phyloP scores from a whole-genome alignment of 2,113 vertebrate species.

The Rynchops niger region DNA sequence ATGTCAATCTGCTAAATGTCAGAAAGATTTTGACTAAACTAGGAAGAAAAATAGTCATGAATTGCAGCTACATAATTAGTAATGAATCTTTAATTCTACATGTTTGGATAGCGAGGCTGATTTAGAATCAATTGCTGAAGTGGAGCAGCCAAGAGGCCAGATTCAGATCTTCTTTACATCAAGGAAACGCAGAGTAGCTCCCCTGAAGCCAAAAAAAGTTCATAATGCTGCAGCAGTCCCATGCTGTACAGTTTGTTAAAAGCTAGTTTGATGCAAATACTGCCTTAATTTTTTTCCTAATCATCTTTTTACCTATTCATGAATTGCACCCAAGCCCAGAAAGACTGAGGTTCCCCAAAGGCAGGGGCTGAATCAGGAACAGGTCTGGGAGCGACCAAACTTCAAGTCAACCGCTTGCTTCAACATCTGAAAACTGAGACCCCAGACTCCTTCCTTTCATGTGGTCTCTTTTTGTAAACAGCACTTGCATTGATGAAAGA shows the following conservation, averaged over 20 bases:
- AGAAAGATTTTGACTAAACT: slow-evolving; percentile 48
- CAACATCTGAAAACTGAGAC: neutral
- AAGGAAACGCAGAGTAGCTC: neutral
- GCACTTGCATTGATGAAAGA: neutral
- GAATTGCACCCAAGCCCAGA: neutral
- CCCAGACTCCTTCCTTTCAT: neutral
- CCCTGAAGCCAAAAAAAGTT: neutral
- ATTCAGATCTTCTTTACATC: neutral
- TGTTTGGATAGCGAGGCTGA: slow-evolving; percentile 26
- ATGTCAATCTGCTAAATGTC: slow-evolving; percentile 65
- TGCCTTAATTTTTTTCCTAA: neutral
- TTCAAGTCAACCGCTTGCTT: neutral
- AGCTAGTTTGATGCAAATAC: neutral
- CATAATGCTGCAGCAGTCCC: neutral
- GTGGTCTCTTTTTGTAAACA: neutral
- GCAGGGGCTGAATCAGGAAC: neutral
- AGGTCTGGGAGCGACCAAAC: neutral
- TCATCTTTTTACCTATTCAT: neutral
- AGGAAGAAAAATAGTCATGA: slow-evolving; percentile 53
- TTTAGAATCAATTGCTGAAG: slow-evolving; percentile 33
- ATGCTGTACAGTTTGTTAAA: neutral
- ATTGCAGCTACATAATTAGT: slow-evolving; percentile 20
- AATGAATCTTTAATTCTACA: slow-evolving; percentile 25
- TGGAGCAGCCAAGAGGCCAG: neutral
- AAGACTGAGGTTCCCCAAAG: neutral